Percentiles rank a stretch among this genome's conserved stretches.
Evolutionary conservation across 2,888 invertebrate genomes (phyloP).

Genomic region (Monoplex corrugatus): DNA sequence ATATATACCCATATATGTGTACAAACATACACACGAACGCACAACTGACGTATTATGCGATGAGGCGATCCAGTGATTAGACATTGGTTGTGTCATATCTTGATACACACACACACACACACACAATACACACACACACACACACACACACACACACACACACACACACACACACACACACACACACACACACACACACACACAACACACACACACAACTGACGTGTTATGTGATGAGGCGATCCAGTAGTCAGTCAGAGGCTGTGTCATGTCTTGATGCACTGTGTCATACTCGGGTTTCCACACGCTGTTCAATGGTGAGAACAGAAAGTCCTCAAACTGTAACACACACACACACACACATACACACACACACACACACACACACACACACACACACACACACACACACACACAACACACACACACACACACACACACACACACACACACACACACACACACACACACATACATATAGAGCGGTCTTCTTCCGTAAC

Average conservation of each 20-base stretch:
- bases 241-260: slow-evolving; percentile 96
- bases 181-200: not conserved
- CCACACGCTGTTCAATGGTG: slow-evolving; percentile 96
- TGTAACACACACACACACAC: slow-evolving; percentile 77
- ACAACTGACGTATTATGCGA: slow-evolving; percentile 95
- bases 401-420: not conserved
- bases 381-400: not conserved
- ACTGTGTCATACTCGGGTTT: slow-evolving; percentile 87
- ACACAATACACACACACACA: not conserved
- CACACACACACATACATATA: not conserved
- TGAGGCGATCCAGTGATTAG: slow-evolving; percentile 97
- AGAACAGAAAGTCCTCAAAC: slow-evolving; percentile 95
- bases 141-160: not conserved
- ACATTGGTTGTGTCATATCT: slow-evolving; percentile 94
- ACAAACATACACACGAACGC: not conserved
- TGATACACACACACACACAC: slow-evolving; percentile 77
- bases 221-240: slow-evolving; percentile 98
- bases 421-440: not conserved
- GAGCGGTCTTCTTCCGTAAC: not conserved
- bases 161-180: not conserved
- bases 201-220: slow-evolving; percentile 75
- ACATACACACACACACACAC: not conserved
- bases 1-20: not conserved
- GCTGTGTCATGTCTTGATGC: slow-evolving; percentile 94
- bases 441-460: not conserved